Conservation (phyloP, 2,797 vertebrate genomes). For the Somateria mollissima region DNA sequence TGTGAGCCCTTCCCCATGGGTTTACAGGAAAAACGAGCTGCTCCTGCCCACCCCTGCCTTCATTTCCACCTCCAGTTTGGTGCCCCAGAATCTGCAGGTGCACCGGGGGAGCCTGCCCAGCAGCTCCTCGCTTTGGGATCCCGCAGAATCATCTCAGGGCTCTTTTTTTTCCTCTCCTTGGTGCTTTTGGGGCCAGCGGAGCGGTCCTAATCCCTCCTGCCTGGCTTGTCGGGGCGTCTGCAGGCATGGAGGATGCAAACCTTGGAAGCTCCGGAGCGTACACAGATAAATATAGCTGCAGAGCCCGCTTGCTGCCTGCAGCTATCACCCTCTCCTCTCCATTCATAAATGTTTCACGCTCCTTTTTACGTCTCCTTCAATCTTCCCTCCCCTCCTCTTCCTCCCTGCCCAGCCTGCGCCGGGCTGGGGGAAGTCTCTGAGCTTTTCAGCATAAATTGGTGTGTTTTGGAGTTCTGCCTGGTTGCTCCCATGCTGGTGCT, state of each 20-base stretch:
- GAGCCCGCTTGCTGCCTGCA: background rate
- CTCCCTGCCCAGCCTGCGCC: background rate
- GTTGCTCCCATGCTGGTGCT: accelerated
- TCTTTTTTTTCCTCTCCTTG: accelerated
- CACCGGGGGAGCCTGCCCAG: background rate
- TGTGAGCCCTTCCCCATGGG: background rate
- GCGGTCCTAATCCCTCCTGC: too few relatives aligned
- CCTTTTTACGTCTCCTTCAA: background rate
- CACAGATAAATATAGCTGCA: background rate
- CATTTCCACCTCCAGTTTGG: background rate
- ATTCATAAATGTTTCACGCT: background rate
- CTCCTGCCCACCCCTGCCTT: background rate
- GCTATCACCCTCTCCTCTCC: background rate
- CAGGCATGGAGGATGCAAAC: background rate
- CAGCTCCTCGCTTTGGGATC: background rate
- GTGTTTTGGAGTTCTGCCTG: accelerated
- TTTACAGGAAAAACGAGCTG: accelerated
- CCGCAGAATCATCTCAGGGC: background rate
- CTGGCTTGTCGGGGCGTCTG: background rate
- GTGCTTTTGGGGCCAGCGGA: background rate
- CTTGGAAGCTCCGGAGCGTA: accelerated
- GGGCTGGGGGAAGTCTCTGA: background rate
- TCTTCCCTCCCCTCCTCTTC: background rate
- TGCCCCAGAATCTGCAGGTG: background rate
- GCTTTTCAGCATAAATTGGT: background rate